Base-by-base conservation (phyloP, 2,797 vertebrate genomes). In the Lacerta agilis region DNA sequence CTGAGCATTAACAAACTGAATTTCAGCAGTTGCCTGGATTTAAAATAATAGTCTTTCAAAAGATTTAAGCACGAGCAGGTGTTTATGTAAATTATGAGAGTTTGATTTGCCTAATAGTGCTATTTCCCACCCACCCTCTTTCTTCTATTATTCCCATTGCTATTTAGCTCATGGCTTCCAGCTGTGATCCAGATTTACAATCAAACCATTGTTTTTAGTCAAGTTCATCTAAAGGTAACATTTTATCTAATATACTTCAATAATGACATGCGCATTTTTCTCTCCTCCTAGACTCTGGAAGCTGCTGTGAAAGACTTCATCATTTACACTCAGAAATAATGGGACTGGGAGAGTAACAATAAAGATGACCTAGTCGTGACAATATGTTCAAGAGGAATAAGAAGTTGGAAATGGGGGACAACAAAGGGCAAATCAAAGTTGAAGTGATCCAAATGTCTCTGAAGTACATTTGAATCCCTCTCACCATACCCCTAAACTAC, bases 41-140 rank as follows among this genome's bases (percentile, higher is more conserved):
- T 93, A 67, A 90, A 94, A 91, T 77, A 1, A 86, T 80, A 89
- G 75, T 83, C 76, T 94, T 95, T 91, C 25, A 71, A 77, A 92
- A 58, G 67, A 90, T 89, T 93, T 86, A 85, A 90, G 41, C 84
- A 83, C 58, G 81, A 95, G 85, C 79, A 92, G 86, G 23, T 93
- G 89, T 90, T 95, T 90, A 90, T 91, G 85, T 92, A 92, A 95
- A 94, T 91, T 15, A 90, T 87, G 41, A 82, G 88, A 91, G 81
- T 90, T 93, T 91, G 85, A 92, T 94, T 93, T 92, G 64, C 81
- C 73, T 85, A 89, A 86, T 77, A 90, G 55, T 41, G 3, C 29
- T 82, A 61, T 5, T 89, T 83, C 73, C 25, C 17, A 18, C 25
- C 78, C 89, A 76, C 45, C 15, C 20, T 20, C 77, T 86, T 88